Evolutionary conservation across 2,888 invertebrate species (phyloP), one percentile per base, ranked within the genome.

Genomic region (Rhagophthalmus giganteus): DNA sequence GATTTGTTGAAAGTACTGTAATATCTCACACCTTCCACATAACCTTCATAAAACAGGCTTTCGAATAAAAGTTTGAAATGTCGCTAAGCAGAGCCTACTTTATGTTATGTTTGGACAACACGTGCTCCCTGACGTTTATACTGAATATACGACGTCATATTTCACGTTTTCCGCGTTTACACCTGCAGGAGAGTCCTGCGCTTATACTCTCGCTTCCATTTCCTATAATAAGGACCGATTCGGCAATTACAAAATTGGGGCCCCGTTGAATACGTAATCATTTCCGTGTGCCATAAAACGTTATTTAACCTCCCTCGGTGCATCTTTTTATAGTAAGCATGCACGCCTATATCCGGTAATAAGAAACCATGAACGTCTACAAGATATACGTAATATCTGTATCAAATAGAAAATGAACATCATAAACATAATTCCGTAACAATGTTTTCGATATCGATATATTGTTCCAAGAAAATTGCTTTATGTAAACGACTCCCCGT

Each of bases 81-180:
- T 66, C 69, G 61, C 67, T 66, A 63, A 68, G 63, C 65, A 66
- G 63, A 65, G 68, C 70, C 67, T 68, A 66, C 60, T 70, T 68
- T 69, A 71, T 70, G 71, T 71, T 69, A 69, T 68, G 66, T 72
- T 70, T 70, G 70, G 69, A 70, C 70, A 71, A 71, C 72, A 72
- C 71, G 70, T 72, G 72, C 70, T 70, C 53, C 55, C 55, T 65
- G 69, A 71, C 71, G 65, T 70, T 72, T 71, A 71, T 69, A 64
- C 70, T 61, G 65, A 66, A 72, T 66, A 71, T 72, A 72, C 67
- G 65, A 64, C 58, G 60, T 61, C 59, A 67, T 73, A 73, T 71
- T 69, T 73, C 62, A 68, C 57, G 58, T 68, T 71, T 71, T 70
- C 69, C 64, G 65, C 62, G 35, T 53, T 54, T 53, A 41, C 34